Evolutionary conservation across 2,888 invertebrate species (phyloP), one percentile per base, ranked within the genome.

Genomic region (Caenorhabditis sp.): DNA sequence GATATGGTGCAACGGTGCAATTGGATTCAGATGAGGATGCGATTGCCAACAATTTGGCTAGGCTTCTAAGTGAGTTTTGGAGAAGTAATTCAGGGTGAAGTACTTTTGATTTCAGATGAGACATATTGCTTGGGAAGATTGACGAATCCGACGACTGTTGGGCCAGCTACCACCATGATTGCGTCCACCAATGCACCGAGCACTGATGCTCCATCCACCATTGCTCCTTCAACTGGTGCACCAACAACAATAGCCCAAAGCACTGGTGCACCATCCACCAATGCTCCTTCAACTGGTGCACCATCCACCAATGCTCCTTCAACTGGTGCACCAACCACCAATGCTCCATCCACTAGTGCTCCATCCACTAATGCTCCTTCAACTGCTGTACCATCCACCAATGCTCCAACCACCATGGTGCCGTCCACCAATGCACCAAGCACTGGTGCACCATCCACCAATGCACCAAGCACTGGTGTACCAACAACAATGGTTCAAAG

Each of bases 1-100:
- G 27, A 0, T 67, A 57, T 23, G 60, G 59, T 20, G 63, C 59
- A 50, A 53, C 31, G n/a, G 63, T 71, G 27, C n/a, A n/a, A 5
- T 31, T 50, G 26, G 61, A 63, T 52, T 23, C 57, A 0, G 67
- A 71, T 53, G 38, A 64, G 26, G 14, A 5, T 1, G 26, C 31
- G 2, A 61, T 71, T 21, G 67, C 71, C 0, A 7, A 25, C 1
- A 31, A 54, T 8, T 62, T 70, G 20, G 70, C 66, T 59, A 50
- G 43, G 5, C 26, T 67, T 63, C 23, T 70, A 36, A 38, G 66
- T 64, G 10, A 65, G 63, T 43, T 27, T 23, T 25, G 8, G 52
- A 52, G 12, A 59, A 59, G 43, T 10, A 43, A 43, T 12, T 43
- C 14, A 3, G 5, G 31, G 31, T 4, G 64, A 23, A 64, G 36